Percentiles rank a stretch among this genome's conserved stretches.
Conservation (phyloP, 2,888 invertebrate species). For the Strigamia crassipes region DNA sequence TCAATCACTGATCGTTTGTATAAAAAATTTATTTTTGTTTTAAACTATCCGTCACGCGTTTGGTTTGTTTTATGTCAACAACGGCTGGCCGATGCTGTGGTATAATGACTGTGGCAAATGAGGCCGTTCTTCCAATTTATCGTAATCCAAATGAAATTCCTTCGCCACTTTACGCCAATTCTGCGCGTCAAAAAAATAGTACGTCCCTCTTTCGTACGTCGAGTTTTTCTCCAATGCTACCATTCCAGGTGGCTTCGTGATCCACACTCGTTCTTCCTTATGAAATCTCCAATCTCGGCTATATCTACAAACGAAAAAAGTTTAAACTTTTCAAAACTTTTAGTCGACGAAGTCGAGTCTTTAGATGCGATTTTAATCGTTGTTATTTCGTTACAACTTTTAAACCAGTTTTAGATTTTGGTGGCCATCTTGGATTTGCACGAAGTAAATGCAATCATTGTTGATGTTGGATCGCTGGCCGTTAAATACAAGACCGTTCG, state of each 20-base stretch:
- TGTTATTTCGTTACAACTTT: too few species aligned
- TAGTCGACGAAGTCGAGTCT: not conserved
- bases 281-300: constrained; percentile 99
- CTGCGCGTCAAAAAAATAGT: constrained; percentile 98
- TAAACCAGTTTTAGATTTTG: too few species aligned
- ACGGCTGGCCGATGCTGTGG: constrained; percentile 24
- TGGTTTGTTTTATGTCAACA: not conserved
- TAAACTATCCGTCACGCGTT: too few species aligned
- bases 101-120: constrained; percentile 66
- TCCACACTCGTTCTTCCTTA: constrained; percentile 98
- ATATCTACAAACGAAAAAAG: constrained; percentile 69
- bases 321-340: constrained; percentile 12
- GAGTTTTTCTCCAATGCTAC: constrained; percentile 92
- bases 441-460: too few species aligned
- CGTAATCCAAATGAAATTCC: constrained; percentile 98
- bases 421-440: too few species aligned
- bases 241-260: constrained; percentile 95
- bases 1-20: not conserved
- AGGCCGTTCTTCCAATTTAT: constrained; percentile 94
- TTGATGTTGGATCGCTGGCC: too few species aligned
- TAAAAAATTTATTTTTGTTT: too few species aligned
- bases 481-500: too few species aligned
- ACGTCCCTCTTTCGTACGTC: constrained; percentile 97
- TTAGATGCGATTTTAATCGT: too few species aligned
- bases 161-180: constrained; percentile 99